Conservation (phyloP, 2,888 invertebrate genomes). For the Ernsta delagoae region DNA sequence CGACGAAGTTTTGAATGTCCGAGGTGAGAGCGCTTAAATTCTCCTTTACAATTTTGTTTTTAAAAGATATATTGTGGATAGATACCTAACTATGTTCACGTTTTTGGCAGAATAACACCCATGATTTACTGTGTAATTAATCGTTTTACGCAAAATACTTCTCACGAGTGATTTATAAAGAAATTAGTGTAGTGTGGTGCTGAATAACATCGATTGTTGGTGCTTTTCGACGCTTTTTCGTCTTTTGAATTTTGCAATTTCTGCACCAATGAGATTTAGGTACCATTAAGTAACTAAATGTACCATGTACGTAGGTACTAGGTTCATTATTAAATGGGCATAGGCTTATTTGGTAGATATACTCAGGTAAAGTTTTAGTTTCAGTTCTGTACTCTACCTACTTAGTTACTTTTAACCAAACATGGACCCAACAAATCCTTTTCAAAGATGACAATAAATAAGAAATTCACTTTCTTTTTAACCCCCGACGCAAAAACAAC, state of each 20-base stretch:
- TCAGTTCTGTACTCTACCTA: no score
- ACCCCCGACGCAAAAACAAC: no score
- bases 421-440: no score
- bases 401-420: no score
- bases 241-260: background rate
- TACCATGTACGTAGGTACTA: no score
- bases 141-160: constrained; percentile 8
- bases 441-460: no score
- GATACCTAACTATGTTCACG: background rate
- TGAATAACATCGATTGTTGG: constrained; percentile 14
- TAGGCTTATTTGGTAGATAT: no score
- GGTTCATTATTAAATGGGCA: no score
- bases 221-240: background rate
- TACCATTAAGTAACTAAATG: no score
- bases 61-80: constrained; percentile 7
- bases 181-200: constrained; percentile 1
- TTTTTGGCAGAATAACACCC: constrained; percentile 27
- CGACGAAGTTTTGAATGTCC: constrained; percentile 61
- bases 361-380: no score
- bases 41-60: constrained; percentile 19
- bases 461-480: no score
- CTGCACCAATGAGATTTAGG: background rate
- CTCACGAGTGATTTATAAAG: constrained; percentile 19
- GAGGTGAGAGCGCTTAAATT: constrained; percentile 48
- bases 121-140: constrained; percentile 28